Base-by-base conservation (phyloP, 2,797 vertebrate species). In the Girardinus metallicus region DNA sequence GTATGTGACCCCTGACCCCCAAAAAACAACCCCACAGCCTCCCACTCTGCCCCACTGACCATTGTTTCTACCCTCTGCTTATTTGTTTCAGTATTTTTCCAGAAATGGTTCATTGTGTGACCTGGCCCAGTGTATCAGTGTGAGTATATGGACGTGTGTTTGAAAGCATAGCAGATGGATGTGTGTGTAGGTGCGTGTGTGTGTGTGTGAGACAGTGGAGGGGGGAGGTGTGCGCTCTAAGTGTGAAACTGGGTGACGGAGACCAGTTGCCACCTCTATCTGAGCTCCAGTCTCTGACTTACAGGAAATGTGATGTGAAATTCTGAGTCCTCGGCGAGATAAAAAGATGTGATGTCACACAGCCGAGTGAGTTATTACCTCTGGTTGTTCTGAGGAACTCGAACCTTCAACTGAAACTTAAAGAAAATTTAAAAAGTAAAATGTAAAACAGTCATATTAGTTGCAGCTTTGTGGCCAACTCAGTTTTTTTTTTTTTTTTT, bases 51-150 rank as follows among this genome's bases (percentile, higher is more conserved):
- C n/a, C 73, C 46, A 47, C 76, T 73, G 81, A 81, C 88, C 85
- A 89, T 94, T 95, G 93, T 94, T 70, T 80, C 79, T n/a, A 44
- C 55, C 34, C 68, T 73, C 83, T 39, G 84, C 84, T 83, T 79
- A 88, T 83, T 84, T 92, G 84, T 84, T 88, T 91, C 87, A 84
- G 92, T 87, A 85, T 90, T 90, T 92, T 95, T 95, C 93, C 93
- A 95, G 94, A 95, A 95, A 93, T 87, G 34, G 10, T 81, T 75
- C 88, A 94, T 93, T 94, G 94, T 95, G 89, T 82, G 84, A 82
- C 55, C 73, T 2, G 46, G 11, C 75, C 73, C 47, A 85, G 71
- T 43, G 75, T 49, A 62, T 71, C 60, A 34, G 18, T 62, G 72
- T 47, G 36, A 44, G 71, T 15, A 62, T 26, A 1, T 64, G 60